Evolutionary conservation across 1,140 invertebrate species (phyloP).

Genomic region (Bombus ignitus): DNA sequence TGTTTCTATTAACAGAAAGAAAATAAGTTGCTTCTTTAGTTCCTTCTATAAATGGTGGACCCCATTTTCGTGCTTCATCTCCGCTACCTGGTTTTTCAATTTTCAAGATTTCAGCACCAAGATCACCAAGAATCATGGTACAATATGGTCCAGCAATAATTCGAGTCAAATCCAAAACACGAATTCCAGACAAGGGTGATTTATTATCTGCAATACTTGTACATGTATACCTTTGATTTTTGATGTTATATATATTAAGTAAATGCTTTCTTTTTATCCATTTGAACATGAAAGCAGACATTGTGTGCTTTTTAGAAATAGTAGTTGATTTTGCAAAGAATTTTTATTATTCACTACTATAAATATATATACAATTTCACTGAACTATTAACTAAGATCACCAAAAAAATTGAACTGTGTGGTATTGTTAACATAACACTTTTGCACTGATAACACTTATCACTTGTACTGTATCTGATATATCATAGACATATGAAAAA

Average conservation of each 20-base stretch:
- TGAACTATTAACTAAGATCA: neutral
- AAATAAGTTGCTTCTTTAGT: slow-evolving; percentile 93
- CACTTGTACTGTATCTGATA: neutral
- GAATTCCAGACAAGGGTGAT: slow-evolving; percentile 85
- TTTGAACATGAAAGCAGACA: slow-evolving; percentile 10
- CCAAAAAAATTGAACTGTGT: neutral
- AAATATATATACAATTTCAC: neutral
- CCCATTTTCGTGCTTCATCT: slow-evolving; percentile 96
- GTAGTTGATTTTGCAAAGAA: neutral
- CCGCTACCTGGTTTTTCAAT: slow-evolving; percentile 91
- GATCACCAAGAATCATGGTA: slow-evolving; percentile 96
- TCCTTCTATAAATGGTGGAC: slow-evolving; percentile 92
- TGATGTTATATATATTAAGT: neutral
- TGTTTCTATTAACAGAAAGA: slow-evolving; percentile 95
- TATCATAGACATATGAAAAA: neutral
- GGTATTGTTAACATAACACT: neutral
- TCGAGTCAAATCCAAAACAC: slow-evolving; percentile 92
- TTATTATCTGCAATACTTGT: slow-evolving; percentile 44
- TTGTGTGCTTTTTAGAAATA: neutral
- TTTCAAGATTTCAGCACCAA: slow-evolving; percentile 98
- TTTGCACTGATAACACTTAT: neutral
- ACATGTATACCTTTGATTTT: slow-evolving; percentile 24
- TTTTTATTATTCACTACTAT: neutral
- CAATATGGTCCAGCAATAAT: slow-evolving; percentile 91
- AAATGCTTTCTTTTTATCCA: neutral